Conservation (phyloP, 2,797 vertebrate species). For the Clamator glandarius region DNA sequence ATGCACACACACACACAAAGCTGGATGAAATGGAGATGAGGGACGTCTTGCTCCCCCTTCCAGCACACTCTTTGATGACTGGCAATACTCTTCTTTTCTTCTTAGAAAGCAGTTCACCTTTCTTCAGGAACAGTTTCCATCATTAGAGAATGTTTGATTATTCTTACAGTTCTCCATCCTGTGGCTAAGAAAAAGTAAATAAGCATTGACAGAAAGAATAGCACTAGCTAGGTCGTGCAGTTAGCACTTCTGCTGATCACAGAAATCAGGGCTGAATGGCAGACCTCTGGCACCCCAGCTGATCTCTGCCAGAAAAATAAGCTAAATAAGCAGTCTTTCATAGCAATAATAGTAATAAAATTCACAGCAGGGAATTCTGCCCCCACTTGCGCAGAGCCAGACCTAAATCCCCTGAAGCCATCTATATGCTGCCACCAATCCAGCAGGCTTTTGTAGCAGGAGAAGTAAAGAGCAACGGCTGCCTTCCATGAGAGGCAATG, state of each 20-base stretch:
- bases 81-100: background rate
- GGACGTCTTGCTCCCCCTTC: background rate
- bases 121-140: background rate
- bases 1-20: background rate
- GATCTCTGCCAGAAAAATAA: background rate
- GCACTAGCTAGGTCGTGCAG: background rate
- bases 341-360: constrained; percentile 15
- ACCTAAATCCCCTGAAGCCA: background rate
- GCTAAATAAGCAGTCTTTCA: constrained; percentile 7
- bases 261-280: background rate
- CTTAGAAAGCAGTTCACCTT: fast-evolving
- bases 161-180: background rate
- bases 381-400: background rate
- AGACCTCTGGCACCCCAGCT: background rate
- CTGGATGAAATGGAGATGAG: background rate
- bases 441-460: background rate
- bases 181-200: background rate
- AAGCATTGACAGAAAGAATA: background rate
- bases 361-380: background rate
- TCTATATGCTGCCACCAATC: background rate
- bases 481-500: background rate
- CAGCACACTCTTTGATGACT: background rate
- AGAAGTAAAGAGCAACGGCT: background rate
- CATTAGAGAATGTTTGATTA: background rate
- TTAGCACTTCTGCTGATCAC: background rate